Conservation (phyloP, 2,113 vertebrate species). For the Psilopsiagon aurifrons region DNA sequence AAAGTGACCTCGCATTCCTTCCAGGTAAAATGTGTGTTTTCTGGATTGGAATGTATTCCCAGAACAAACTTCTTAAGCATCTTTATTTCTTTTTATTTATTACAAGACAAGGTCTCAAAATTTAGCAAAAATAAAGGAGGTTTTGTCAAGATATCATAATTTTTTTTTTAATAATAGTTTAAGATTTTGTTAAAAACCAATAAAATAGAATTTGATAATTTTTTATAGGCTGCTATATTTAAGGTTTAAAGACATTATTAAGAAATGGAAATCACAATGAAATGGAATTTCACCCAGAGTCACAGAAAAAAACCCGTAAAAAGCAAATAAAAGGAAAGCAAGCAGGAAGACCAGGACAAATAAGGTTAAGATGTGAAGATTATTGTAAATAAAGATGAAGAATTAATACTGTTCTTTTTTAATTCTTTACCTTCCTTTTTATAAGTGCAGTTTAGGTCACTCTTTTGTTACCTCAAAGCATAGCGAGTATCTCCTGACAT, state of each 20-base stretch:
- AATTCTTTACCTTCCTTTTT: background rate
- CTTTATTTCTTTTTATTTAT: background rate
- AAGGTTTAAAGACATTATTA: background rate
- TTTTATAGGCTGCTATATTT: background rate
- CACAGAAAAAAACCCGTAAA: background rate
- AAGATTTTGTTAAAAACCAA: background rate
- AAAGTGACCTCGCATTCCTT: slow-evolving; percentile 33
- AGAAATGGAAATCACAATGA: background rate
- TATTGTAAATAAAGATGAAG: background rate
- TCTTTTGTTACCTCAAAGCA: background rate
- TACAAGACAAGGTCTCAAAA: background rate
- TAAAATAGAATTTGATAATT: background rate
- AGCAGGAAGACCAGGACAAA: background rate
- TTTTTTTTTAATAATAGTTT: background rate
- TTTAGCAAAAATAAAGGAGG: background rate
- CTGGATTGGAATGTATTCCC: background rate
- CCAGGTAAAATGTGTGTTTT: background rate
- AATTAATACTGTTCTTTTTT: background rate
- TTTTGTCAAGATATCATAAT: background rate
- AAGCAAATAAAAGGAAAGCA: background rate
- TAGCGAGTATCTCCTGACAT: background rate
- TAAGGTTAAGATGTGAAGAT: background rate
- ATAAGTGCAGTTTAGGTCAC: background rate
- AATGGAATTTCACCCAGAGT: background rate
- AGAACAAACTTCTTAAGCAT: background rate